Evolutionary conservation across 2,113 vertebrate species (phyloP).

Genomic region (Notiomystis cincta): DNA sequence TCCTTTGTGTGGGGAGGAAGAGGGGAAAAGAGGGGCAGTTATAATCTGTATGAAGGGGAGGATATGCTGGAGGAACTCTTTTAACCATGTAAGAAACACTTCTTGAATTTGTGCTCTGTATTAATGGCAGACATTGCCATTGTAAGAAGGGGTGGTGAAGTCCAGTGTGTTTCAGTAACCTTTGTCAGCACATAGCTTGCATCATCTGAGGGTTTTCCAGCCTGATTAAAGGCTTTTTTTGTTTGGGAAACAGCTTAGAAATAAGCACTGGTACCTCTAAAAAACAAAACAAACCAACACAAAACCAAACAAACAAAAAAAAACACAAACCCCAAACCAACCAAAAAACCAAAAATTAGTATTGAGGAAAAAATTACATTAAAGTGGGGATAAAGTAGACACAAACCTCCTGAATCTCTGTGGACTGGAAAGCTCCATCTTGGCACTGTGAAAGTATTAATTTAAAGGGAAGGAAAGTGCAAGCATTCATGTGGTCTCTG

Average conservation of each 20-base stretch:
- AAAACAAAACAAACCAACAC: neutral
- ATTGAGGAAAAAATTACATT: neutral
- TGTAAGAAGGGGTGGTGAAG: neutral
- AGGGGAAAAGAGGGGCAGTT: neutral
- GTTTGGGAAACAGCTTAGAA: neutral
- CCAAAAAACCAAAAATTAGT: neutral
- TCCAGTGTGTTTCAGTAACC: neutral
- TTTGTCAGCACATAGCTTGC: neutral
- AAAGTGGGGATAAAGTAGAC: neutral
- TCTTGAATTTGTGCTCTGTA: neutral
- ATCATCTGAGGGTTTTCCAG: neutral
- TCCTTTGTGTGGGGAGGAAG: rapidly evolving
- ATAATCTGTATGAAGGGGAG: neutral
- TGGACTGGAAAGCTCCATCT: neutral
- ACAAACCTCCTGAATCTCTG: rapidly evolving
- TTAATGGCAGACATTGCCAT: neutral
- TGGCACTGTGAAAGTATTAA: neutral
- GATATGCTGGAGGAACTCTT: neutral
- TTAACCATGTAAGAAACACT: neutral
- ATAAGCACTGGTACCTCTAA: neutral
- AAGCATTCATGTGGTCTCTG: neutral
- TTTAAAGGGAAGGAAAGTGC: neutral
- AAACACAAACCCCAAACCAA: neutral
- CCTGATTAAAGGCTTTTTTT: neutral
- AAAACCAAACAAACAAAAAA: neutral